Base-by-base conservation (phyloP, 2,113 vertebrate genomes). In the Eulemur macaco region DNA sequence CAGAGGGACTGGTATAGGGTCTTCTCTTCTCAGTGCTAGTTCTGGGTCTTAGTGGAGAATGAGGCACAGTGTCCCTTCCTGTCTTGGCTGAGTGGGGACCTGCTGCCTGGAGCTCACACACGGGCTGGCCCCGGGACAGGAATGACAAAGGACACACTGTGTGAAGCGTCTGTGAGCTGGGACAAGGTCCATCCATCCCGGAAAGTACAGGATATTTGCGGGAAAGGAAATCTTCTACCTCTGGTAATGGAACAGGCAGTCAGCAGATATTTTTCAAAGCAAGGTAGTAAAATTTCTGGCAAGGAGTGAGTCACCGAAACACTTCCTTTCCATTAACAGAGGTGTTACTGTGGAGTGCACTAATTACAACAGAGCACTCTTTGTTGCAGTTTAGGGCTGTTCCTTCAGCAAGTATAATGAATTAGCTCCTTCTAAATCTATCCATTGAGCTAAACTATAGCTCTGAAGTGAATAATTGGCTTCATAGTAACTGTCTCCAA, bases 251-350 rank as follows among this genome's bases (percentile, higher is more conserved):
- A 91, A 81, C 81, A 66, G 68, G 69, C 91, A 76, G 81, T 69
- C 23, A 10, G 74, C 88, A 88, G 77, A 66, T 94, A 69, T 50
- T 95, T 95, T 85, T 60, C 58, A 37, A 97, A 95, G 42, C 6
- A 86, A 63, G 58, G 69, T 84, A 95, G 95, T 85, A 91, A 82
- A 84, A 73, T 96, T 96, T 93, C 92, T 95, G 89, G 96, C 76
- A 95, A 93, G 0, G 39, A 77, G 39, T 97, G 96, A 95, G 86
- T 95, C 96, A 93, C 68, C 0, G 34, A 77, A 92, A 95, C 64
- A 97, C 89, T 96, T 97, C 96, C 95, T 94, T 93, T 85, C 89
- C 87, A 96, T 96, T 94, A 91, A 94, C 97, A 97, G 97, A 97
- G 96, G 96, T 97, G 96, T 95, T 95, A 97, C 96, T 96, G 95